Percentiles rank a stretch among this genome's conserved stretches.
These are phyloP conservation scores for Pandemis heparana DNA, from an alignment of 2,888 invertebrate species.

Conservation along the genomic window DNA sequence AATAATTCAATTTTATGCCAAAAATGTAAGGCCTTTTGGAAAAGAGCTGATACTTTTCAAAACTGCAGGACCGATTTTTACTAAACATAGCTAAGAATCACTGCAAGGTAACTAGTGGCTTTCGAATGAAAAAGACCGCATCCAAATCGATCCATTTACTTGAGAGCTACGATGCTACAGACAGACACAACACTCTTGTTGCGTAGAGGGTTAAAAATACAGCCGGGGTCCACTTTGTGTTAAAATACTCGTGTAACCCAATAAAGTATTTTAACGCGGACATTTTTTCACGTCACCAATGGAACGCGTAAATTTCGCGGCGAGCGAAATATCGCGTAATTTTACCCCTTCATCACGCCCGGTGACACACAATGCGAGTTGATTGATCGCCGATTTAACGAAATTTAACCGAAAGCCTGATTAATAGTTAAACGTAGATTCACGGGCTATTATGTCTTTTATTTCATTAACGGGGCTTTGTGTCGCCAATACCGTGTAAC, in stretches of 20 bases:
- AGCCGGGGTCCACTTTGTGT: not conserved
- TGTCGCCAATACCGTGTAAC: constrained; percentile 15
- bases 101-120: no score
- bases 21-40: no score
- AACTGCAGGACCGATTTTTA: no score
- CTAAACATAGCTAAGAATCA: no score
- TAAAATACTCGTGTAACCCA: not conserved
- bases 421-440: constrained; percentile 43
- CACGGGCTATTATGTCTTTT: constrained; percentile 43
- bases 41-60: no score
- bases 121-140: no score
- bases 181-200: no score
- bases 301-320: constrained; percentile 29
- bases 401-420: constrained; percentile 44
- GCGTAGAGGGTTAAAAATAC: not conserved
- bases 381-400: constrained; percentile 44
- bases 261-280: constrained; percentile 3
- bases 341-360: constrained; percentile 42
- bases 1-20: no score
- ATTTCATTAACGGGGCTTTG: constrained; percentile 42
- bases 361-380: constrained; percentile 40
- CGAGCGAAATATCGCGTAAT: constrained; percentile 39
- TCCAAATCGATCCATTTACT: no score
- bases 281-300: constrained; percentile 18
- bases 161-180: no score